Evolutionary conservation across 2,888 invertebrate genomes (phyloP), one percentile per base, ranked within the genome.

Genomic region (Athalia rosae): DNA sequence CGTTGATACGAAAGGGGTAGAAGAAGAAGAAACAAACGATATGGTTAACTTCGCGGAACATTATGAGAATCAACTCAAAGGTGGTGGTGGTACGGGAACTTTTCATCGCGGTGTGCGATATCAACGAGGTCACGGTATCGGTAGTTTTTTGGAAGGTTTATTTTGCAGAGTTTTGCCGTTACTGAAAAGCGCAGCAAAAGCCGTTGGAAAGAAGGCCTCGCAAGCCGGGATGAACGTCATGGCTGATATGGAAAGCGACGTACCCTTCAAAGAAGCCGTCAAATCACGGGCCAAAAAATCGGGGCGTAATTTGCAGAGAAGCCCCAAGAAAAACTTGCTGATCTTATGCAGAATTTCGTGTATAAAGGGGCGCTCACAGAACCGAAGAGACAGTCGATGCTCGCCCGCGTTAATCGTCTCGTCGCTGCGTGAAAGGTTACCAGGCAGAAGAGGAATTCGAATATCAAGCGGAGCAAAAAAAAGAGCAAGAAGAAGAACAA

Each of bases 71-170:
- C n/a, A n/a, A n/a, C n/a, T n/a, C n/a, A n/a, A n/a, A n/a, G n/a
- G n/a, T n/a, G n/a, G n/a, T n/a, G n/a, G n/a, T n/a, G n/a, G n/a
- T n/a, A n/a, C n/a, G 53, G 71, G 62, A 56, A 76, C 8, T 63
- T 78, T 76, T 11, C 79, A 61, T 66, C 76, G 58, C 28, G 79
- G 79, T 56, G 62, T 78, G 28, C 59, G 15, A 48, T 64, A 78
- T 63, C 79, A 79, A 66, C 58, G 66, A 64, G 78, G 78, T 28
- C 78, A 81, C 71, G 78, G 82, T 9, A 77, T 79, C 15, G 79
- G 79, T 28, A 76, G 77, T 58, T 80, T 82, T 67, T 69, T 81
- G 4, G 79, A 78, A 0, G 81, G 81, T 58, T 28, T 79, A n/a
- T 78, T 79, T 66, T n/a, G 82, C 5, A n/a, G 78, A 28, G 66